These are phyloP conservation scores for Psittacus erithacus DNA, from an alignment of 2,113 vertebrate genomes.

Conservation along the genomic window DNA sequence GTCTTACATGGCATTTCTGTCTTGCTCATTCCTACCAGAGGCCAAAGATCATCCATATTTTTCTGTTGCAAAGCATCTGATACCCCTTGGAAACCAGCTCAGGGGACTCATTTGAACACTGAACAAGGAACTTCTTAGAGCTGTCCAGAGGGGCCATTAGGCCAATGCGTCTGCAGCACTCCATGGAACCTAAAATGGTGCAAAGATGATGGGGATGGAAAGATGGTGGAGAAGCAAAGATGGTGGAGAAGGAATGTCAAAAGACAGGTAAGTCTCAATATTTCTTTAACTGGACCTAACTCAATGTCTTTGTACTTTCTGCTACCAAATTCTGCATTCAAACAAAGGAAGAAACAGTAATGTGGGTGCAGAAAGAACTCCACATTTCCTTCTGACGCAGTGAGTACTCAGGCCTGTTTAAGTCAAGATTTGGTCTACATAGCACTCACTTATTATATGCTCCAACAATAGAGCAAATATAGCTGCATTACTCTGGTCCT, in stretches of 20 bases:
- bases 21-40: not conserved
- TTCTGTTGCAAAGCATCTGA: not conserved
- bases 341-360: not conserved
- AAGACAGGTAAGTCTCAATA: not conserved
- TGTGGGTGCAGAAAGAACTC: not conserved
- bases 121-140: not conserved
- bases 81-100: not conserved
- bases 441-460: not conserved
- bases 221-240: not conserved
- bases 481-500: not conserved
- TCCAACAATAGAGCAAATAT: not conserved
- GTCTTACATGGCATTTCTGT: not conserved
- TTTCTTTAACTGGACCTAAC: not conserved
- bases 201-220: not conserved
- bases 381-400: not conserved
- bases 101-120: not conserved
- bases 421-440: not conserved
- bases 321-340: not conserved
- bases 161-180: not conserved
- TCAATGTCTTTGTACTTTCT: not conserved
- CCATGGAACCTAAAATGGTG: not conserved
- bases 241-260: not conserved
- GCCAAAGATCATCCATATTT: not conserved
- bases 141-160: not conserved
- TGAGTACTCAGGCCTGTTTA: not conserved